Base-by-base conservation (phyloP, 2,113 vertebrate genomes). In the Aptenodytes forsteri region DNA sequence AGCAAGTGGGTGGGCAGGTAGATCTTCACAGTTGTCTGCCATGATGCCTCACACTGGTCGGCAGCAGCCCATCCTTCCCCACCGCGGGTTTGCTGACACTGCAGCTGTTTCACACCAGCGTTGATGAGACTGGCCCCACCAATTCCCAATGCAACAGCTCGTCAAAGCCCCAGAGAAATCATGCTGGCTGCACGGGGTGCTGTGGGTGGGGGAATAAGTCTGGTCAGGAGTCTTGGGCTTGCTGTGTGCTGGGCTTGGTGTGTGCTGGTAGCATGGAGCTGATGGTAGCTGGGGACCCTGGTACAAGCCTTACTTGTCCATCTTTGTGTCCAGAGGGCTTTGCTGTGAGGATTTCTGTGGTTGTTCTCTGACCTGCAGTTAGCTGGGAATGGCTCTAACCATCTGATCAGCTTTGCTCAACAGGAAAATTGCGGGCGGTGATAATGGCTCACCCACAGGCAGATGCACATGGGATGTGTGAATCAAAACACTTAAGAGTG, bases 31-130 rank as follows among this genome's bases (percentile, higher is more conserved):
- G 58, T 17, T 16, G 16, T 9, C 26, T 62, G 26, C 32, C 1
- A 0, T 0, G 0, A 5, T 69, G 56, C 62, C 30, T 69, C 20
- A 23, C 2, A 0, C 52, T 25, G 36, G 27, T 23, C 3, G 0
- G 44, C 44, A 58, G 27, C 73, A 82, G 38, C 38, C n/a, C n/a
- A 13, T 58, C 38, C 14, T 64, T 90, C 36, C 44, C 38, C 0
- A 1, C 55, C 38, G 36, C 3, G 1, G 12, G 47, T 46, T 69
- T 75, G 73, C 61, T 47, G 38, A 21, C 2, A 0, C 32, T 56
- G 73, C 44, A 69, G 87, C 40, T 3, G 0, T 27, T 46, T 56
- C 59, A 21, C 59, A 44, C 9, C 76, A 40, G 29, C 0, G 0
- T 64, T 77, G 80, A 72, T 59, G 49, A 32, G 67, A 16, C 30